Evolutionary conservation across 2,797 vertebrate species (phyloP), one percentile per base, ranked within the genome.

Genomic region (Passerculus sandwichensis): DNA sequence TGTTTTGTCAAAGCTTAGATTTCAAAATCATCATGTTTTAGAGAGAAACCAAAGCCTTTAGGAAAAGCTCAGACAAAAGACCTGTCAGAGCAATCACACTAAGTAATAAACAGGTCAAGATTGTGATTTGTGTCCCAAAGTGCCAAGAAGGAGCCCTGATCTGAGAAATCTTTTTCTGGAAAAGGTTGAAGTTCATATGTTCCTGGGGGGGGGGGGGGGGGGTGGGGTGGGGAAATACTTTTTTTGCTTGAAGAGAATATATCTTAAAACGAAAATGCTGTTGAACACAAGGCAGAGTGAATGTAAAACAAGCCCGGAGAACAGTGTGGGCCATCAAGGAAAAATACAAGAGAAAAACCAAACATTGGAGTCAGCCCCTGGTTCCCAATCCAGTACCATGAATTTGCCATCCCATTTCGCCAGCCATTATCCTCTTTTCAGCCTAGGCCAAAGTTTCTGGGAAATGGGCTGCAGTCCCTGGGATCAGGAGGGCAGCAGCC

Each of bases 1-100:
- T 54, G 53, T 87, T 94, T 73, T 77, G 45, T 45, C 57, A 62
- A 80, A 78, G n/a, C 62, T 88, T 81, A 73, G n/a, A 40, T 91
- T 94, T 78, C 73, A 77, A 84, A 90, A 66, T 72, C 38, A 17
- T 64, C 25, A 4, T 9, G 6, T 61, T 86, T 75, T 74, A 66
- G 57, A 64, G 69, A 34, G 30, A 79, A 95, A 67, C 9, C 27
- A 74, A 65, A 77, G 38, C 45, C 45, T 75, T 78, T 51, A 62
- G 62, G 60, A 83, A 85, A 53, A 42, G 32, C 11, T 70, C 40
- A 61, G 32, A 70, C 53, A 40, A 53, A 93, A 75, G 20, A 81
- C 23, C n/a, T 80, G 38, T 75, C 47, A 84, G 51, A 85, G 12
- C 10, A 29, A 53, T 67, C 40, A 42, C 13, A 32, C 85, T 77